These are phyloP conservation scores for Candoia aspera DNA, from an alignment of 2,113 vertebrate species.

Conservation along the genomic window DNA sequence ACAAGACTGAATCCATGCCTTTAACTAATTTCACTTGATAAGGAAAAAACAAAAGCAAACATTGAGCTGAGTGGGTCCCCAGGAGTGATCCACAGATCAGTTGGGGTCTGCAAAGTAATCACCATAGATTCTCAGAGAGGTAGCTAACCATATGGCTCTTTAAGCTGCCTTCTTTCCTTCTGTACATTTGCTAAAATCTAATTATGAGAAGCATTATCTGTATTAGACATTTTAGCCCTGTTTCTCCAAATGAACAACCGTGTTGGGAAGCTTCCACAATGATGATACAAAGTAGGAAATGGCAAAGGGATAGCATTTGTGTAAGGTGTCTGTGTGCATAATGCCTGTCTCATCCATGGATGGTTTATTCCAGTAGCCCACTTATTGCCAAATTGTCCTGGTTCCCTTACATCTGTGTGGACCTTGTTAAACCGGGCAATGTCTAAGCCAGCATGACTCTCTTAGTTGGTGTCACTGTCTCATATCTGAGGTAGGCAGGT, in stretches of 20 bases:
- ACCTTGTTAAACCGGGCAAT: too few relatives aligned
- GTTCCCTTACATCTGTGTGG: too few relatives aligned
- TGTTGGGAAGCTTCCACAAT: background rate
- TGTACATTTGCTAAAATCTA: background rate
- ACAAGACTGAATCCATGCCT: background rate
- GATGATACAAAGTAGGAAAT: slow-evolving; percentile 2
- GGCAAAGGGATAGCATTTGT: background rate
- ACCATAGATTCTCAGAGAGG: background rate
- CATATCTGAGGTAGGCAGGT: too few relatives aligned
- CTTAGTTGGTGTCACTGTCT: too few relatives aligned
- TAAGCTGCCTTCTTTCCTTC: background rate
- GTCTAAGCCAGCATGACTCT: too few relatives aligned
- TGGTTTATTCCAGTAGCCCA: too few relatives aligned
- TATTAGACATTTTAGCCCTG: background rate
- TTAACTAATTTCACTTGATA: background rate
- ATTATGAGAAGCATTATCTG: slow-evolving; percentile 33
- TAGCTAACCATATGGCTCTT: background rate
- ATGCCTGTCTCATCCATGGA: too few relatives aligned
- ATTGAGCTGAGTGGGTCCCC: slow-evolving; percentile 7
- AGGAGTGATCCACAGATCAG: background rate
- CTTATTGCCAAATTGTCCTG: too few relatives aligned
- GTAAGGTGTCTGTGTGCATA: too few relatives aligned
- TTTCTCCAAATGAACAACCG: slow-evolving; percentile 4
- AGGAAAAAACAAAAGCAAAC: background rate
- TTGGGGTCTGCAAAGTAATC: background rate